Percentiles rank a stretch among this genome's conserved stretches.
Conservation (phyloP, 2,888 invertebrate species). For the Clusia tigrina region DNA sequence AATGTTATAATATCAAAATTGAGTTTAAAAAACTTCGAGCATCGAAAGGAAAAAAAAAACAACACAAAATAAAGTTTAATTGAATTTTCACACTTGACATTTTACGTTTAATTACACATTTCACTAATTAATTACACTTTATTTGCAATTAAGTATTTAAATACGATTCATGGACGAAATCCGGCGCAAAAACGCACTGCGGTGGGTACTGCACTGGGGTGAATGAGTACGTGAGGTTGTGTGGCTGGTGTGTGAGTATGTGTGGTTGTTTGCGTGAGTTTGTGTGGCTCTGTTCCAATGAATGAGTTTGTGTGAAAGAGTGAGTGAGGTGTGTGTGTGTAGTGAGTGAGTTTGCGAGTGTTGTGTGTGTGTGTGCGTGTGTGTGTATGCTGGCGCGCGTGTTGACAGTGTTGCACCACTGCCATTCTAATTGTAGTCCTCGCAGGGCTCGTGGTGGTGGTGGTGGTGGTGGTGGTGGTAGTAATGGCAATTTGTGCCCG, state of each 20-base stretch:
- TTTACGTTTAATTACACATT: constrained; percentile 13
- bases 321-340: too few relatives aligned
- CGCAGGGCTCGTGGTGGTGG: constrained; percentile 21
- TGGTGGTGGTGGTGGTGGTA: too few relatives aligned
- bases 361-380: too few relatives aligned
- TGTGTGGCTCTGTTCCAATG: too few relatives aligned
- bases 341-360: too few relatives aligned
- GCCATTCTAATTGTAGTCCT: constrained; percentile 2
- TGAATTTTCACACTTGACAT: background rate
- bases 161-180: constrained; percentile 40
- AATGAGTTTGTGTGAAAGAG: too few relatives aligned
- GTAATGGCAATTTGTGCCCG: background rate
- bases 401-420: background rate
- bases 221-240: too few relatives aligned
- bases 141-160: constrained; percentile 59
- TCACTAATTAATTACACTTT: constrained; percentile 55
- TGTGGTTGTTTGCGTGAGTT: too few relatives aligned
- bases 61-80: background rate
- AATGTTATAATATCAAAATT: background rate
- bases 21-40: background rate
- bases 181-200: too few relatives aligned
- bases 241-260: too few relatives aligned
- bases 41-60: background rate
- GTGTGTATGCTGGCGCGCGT: constrained; percentile 13
- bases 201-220: too few relatives aligned